A percentile compares a stretch with the other conserved stretches of the same genome.
These are phyloP conservation scores for Lagorchestes hirsutus DNA, from an alignment of 2,797 vertebrate genomes.

Conservation along the genomic window DNA sequence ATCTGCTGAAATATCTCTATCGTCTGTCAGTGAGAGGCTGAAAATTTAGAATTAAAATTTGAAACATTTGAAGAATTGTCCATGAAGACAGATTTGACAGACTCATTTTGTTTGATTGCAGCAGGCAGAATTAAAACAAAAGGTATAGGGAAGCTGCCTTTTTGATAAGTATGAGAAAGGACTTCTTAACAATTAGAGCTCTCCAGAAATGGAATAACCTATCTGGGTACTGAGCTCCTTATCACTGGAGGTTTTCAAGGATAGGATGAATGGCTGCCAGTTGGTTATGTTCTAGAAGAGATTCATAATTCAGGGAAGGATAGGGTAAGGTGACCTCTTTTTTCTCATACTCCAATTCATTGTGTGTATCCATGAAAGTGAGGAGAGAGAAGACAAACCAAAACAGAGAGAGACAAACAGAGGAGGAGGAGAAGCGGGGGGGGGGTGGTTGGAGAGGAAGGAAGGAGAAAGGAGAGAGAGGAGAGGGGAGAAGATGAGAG, in stretches of 20 bases:
- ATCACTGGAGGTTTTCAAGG: not conserved
- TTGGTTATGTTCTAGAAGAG: not conserved
- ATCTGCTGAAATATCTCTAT: not conserved
- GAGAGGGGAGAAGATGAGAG: no score
- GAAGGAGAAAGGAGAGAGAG: no score
- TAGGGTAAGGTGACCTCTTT: not conserved
- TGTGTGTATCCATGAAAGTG: not conserved
- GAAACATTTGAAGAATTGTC: not conserved
- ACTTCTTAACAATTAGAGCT: not conserved
- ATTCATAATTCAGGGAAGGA: not conserved
- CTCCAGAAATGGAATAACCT: not conserved
- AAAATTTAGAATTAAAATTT: not conserved
- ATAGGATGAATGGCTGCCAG: not conserved
- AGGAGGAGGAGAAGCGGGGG: no score
- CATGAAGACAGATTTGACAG: not conserved
- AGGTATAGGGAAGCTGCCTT: not conserved
- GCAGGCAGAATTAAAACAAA: not conserved
- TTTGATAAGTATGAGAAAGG: not conserved
- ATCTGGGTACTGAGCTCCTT: not conserved
- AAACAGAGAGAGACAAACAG: not conserved
- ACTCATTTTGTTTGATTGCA: not conserved
- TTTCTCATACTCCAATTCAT: not conserved
- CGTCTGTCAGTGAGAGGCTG: not conserved
- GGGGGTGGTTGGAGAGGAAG: no score
- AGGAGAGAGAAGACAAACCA: not conserved